Evolutionary conservation across 2,888 invertebrate genomes (phyloP).

Genomic region (Meandrusa payeni): DNA sequence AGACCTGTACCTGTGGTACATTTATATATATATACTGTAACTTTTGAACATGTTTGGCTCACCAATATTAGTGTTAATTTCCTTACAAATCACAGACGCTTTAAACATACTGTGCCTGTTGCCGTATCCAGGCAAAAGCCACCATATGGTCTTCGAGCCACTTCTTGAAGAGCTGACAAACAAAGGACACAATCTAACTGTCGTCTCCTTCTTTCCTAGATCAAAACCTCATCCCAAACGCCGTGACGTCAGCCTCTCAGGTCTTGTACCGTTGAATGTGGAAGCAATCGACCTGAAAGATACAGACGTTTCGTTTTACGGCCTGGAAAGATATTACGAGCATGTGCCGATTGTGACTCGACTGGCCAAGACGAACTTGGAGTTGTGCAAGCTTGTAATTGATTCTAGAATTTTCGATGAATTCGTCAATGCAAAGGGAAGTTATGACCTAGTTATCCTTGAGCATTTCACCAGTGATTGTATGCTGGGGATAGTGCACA

Average conservation of each 20-base stretch:
- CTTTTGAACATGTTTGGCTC: slow-evolving; percentile 1
- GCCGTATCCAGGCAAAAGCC: slow-evolving; percentile 71
- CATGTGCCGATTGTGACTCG: slow-evolving; percentile 34
- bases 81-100: slow-evolving; percentile 24
- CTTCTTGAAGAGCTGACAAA: slow-evolving; percentile 57
- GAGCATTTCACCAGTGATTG: slow-evolving; percentile 76
- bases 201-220: slow-evolving; percentile 66
- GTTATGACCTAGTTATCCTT: slow-evolving; percentile 69
- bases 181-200: slow-evolving; percentile 68
- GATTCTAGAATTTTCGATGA: slow-evolving; percentile 43
- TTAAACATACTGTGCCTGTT: slow-evolving; percentile 60
- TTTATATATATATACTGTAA: too few relatives aligned
- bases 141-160: slow-evolving; percentile 69
- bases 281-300: slow-evolving; percentile 44
- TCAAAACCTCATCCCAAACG: slow-evolving; percentile 33
- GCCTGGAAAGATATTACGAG: slow-evolving; percentile 31
- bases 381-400: slow-evolving; percentile 45
- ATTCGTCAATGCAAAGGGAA: slow-evolving; percentile 43
- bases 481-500: slow-evolving; percentile 61
- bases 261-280: slow-evolving; percentile 37
- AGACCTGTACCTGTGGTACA: too few relatives aligned
- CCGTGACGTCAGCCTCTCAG: slow-evolving; percentile 46
- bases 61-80: neutral
- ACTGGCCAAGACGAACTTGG: slow-evolving; percentile 37
- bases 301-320: slow-evolving; percentile 35